Percentiles rank a stretch among this genome's conserved stretches.
phyloP scores from a whole-genome alignment of 2,888 invertebrate species.

The Bursaphelenchus okinawaensis region DNA sequence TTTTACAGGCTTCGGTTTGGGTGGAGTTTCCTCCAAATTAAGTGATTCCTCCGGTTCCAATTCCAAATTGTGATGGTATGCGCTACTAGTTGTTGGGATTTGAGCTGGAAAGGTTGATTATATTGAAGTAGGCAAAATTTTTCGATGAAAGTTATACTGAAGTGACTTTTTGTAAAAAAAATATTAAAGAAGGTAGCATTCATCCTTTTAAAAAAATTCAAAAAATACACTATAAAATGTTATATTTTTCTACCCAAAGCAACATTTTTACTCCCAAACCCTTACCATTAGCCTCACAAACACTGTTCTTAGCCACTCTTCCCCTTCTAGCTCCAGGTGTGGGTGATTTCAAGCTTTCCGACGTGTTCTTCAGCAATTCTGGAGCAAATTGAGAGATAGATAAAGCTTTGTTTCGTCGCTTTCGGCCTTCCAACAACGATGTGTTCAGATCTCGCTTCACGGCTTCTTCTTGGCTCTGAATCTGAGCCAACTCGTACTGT shows the following conservation, averaged over 20 bases:
- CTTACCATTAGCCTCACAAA: neutral
- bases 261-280: too few relatives aligned
- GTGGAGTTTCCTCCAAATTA: neutral
- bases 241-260: too few relatives aligned
- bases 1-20: neutral
- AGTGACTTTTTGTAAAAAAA: too few relatives aligned
- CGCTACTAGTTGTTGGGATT: too few relatives aligned
- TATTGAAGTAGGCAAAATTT: too few relatives aligned
- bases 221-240: too few relatives aligned
- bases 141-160: too few relatives aligned
- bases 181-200: too few relatives aligned
- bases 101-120: too few relatives aligned
- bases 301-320: neutral
- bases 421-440: neutral
- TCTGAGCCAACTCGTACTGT: neutral
- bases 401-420: neutral
- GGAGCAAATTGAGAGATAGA: neutral
- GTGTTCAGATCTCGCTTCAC: neutral
- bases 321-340: neutral
- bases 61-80: too few relatives aligned
- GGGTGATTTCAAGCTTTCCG: neutral
- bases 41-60: too few relatives aligned
- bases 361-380: neutral
- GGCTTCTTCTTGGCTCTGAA: neutral
- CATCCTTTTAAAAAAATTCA: too few relatives aligned